Base-by-base conservation (phyloP, 2,797 vertebrate genomes). In the Lepidocolaptes lacrymiger region DNA sequence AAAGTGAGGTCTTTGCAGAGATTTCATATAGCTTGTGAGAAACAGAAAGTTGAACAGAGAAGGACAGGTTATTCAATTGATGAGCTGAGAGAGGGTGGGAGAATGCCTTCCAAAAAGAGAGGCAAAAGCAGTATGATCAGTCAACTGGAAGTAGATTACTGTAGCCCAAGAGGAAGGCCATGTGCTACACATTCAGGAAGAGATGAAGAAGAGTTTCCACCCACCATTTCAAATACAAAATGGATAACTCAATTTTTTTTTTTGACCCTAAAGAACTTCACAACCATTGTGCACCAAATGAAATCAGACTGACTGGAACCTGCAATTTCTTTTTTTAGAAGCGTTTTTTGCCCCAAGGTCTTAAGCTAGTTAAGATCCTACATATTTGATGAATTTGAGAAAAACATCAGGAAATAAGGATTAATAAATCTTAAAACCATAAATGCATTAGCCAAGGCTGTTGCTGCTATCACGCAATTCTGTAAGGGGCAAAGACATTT, bases 141-240 rank as follows among this genome's bases (percentile, higher is more conserved):
- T 73, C 51, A 93, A 27, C 22, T 89, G 46, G 34, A 94, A 89
- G 68, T 7, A 79, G 43, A 89, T 49, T 77, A 77, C 46, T 88
- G 71, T 1, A 92, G 32, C 17, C 21, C 44, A 87, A 78, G 66
- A 72, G 37, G 39, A 91, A 87, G 55, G 52, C 48, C 85, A 26
- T 28, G 49, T 28, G 36, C 32, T 93, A 84, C 39, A 76, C 21
- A 30, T 48, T 52, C 44, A 73, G 64, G 28, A 93, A 64, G 14
- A 63, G 64, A 87, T 10, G 58, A 86, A 86, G 37, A 83, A 71
- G 48, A 89, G 32, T 26, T 95, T 87, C 62, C 41, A 87, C 24
- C 58, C 39, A 88, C 28, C 39, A 73, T 67, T 75, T 88, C 48
- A 62, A 94, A 95, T 9, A 91, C 49, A 81, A 88, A 95, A 96